Evolutionary conservation across 2,888 invertebrate genomes (phyloP).

Genomic region (Drosophila hamatofila): DNA sequence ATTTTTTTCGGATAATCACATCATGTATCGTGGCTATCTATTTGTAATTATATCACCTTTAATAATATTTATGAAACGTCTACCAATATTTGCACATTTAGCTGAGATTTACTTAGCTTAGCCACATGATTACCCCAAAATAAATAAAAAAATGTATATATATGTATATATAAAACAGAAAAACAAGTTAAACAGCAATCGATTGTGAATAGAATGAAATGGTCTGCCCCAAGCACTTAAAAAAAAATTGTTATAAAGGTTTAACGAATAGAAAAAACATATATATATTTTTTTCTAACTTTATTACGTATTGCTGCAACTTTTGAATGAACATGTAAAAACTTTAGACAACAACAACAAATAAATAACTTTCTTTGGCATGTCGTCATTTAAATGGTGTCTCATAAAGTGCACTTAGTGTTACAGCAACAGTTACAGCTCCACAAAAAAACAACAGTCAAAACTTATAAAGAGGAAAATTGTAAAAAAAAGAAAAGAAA

Average conservation of each 20-base stretch:
- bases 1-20: not conserved
- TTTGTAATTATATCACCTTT: constrained; percentile 3
- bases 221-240: not conserved
- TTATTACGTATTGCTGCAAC: constrained; percentile 15
- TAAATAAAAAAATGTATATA: not conserved
- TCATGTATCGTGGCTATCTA: not conserved
- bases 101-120: not conserved
- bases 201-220: not conserved
- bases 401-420: constrained; percentile 54
- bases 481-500: constrained; percentile 1
- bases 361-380: constrained; percentile 57
- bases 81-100: constrained; percentile 1
- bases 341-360: constrained; percentile 3
- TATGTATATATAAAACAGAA: too few relatives aligned
- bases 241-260: constrained; percentile 10
- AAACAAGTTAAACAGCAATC: constrained; percentile 1
- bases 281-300: not conserved
- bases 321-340: constrained; percentile 24
- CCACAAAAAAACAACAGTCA: constrained; percentile 8
- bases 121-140: not conserved
- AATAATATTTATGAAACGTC: constrained; percentile 4
- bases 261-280: not conserved
- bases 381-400: constrained; percentile 48
- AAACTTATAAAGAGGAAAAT: constrained; percentile 23
- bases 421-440: constrained; percentile 35